A percentile compares a stretch with the other conserved stretches of the same genome.
These are phyloP conservation scores for Threskiornis aethiopicus DNA, from an alignment of 2,797 vertebrate genomes.

Conservation along the genomic window DNA sequence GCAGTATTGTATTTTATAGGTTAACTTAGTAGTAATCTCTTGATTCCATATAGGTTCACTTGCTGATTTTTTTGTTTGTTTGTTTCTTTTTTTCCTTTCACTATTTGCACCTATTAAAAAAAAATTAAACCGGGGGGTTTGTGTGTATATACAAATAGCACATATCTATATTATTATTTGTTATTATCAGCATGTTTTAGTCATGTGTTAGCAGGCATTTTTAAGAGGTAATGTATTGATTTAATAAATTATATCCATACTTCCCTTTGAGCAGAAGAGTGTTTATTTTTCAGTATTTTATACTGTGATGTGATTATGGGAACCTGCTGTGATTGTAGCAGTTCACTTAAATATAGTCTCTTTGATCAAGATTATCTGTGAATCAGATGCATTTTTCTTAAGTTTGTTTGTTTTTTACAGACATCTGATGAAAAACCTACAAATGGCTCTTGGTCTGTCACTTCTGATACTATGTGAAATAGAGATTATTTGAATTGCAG, in stretches of 20 bases:
- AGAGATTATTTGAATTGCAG: neutral
- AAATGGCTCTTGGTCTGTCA: neutral
- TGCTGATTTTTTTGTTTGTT: neutral
- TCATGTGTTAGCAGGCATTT: neutral
- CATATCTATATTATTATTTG: neutral
- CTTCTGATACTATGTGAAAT: neutral
- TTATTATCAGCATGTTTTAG: neutral
- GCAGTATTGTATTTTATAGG: neutral
- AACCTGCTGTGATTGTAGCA: slow-evolving; percentile 15
- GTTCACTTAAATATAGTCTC: neutral
- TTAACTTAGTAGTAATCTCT: neutral
- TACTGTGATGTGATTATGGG: neutral
- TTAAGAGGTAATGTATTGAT: neutral
- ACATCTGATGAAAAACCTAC: slow-evolving; percentile 25
- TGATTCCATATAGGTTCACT: neutral
- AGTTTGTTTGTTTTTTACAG: neutral
- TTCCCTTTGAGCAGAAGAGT: neutral
- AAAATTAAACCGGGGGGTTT: neutral
- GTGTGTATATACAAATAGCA: neutral
- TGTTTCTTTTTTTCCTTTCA: neutral
- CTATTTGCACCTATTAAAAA: neutral
- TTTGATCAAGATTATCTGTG: slow-evolving; percentile 32
- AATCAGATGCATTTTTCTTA: slow-evolving; percentile 1
- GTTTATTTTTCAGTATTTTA: slow-evolving; percentile 44
- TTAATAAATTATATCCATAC: neutral